phyloP scores from a whole-genome alignment of 2,113 vertebrate genomes.

The Pipa parva region DNA sequence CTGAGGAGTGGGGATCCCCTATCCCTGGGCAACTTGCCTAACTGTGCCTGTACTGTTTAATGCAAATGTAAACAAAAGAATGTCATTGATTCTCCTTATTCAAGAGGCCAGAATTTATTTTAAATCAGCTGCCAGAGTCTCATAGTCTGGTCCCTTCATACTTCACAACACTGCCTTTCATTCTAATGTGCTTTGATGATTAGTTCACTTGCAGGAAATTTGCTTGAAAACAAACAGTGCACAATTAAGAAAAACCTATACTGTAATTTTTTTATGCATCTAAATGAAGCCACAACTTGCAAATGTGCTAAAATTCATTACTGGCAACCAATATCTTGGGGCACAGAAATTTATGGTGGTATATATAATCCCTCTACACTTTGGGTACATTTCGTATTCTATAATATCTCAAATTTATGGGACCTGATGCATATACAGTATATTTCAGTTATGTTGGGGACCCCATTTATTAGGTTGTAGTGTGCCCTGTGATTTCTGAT shows the following conservation, averaged over 20 bases:
- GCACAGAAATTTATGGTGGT: too few relatives aligned
- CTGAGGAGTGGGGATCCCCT: constrained; percentile 71
- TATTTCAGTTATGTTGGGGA: too few relatives aligned
- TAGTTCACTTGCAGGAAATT: constrained; percentile 15
- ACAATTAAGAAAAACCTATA: background rate
- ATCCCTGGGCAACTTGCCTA: constrained; percentile 58
- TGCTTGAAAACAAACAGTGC: constrained; percentile 7
- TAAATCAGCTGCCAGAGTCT: constrained; percentile 55
- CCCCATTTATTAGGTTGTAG: too few relatives aligned
- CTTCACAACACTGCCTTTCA: constrained; percentile 63
- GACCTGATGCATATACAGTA: too few relatives aligned
- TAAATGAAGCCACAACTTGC: too few relatives aligned
- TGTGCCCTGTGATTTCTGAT: too few relatives aligned
- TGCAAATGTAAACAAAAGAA: constrained; percentile 66
- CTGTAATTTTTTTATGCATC: background rate
- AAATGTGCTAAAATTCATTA: too few relatives aligned
- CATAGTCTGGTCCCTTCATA: constrained; percentile 54
- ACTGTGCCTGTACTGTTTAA: constrained; percentile 61
- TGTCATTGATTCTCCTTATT: constrained; percentile 42
- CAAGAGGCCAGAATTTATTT: constrained; percentile 58
- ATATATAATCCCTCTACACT: too few relatives aligned
- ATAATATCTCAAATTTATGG: too few relatives aligned
- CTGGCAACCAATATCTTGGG: too few relatives aligned
- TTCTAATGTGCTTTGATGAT: constrained; percentile 30
- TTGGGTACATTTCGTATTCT: too few relatives aligned